Evolutionary conservation across 2,797 vertebrate species (phyloP), one percentile per base, ranked within the genome.

Genomic region (Muraenolepis orangiensis): DNA sequence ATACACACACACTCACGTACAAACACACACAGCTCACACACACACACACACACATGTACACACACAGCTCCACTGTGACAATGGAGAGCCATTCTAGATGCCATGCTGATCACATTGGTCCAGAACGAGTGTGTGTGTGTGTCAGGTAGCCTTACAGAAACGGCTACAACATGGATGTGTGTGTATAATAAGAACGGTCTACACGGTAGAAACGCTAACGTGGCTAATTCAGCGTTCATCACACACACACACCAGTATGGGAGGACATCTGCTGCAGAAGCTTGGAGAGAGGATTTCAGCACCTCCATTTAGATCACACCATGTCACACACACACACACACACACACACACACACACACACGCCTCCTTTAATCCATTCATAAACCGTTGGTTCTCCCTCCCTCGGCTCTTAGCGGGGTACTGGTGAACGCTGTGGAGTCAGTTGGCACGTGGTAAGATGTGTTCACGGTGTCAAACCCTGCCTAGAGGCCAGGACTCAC

Each of bases 71-170:
- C 14, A 64, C 72, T 77, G 70, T 80, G 75, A 78, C 72, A 72
- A 78, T 73, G 73, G 77, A 78, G 72, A 71, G 83, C 79, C 80
- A 80, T 85, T 81, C 84, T 87, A 79, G 76, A 72, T 76, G 46
- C 79, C 74, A 73, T 74, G 51, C 79, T 1, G 90, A 87, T 81
- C 90, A 87, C 85, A 88, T 90, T 82, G 51, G 76, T 82, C 87
- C 75, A 69, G 29, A 78, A 30, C 16, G 66, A 57, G 16, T 26
- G n/a, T 64, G n/a, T 64, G 8, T 26, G 8, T 64, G 1, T 2
- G n/a, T 23, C 7, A 26, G 23, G 23, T 26, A 23, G n/a, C n/a
- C 57, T 64, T 23, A 26, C 36, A 38, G 36, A 38, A 38, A 38
- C 11, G 36, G 36, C 11, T 38, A 38, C 23, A 12, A 26, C 23